Conservation (phyloP, 2,888 invertebrate species). For the Priocnemis perturbator region DNA sequence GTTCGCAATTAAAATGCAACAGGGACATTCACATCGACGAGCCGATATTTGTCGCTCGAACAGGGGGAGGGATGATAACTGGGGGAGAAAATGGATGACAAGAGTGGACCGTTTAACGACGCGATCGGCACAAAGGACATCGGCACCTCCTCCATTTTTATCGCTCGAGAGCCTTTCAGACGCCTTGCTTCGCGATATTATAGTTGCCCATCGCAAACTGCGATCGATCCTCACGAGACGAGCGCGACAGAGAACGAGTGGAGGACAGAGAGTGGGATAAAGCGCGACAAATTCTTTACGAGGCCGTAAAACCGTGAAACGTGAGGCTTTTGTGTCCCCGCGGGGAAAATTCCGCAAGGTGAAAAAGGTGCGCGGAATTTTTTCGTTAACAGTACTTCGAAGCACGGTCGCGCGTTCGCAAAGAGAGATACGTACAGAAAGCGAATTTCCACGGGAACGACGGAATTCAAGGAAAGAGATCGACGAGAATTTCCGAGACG, state of each 20-base stretch:
- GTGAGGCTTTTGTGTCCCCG: no score
- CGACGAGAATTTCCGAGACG: no score
- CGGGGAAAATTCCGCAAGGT: no score
- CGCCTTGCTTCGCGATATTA: constrained; percentile 17
- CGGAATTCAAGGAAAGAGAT: no score
- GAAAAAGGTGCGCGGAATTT: no score
- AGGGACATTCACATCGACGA: constrained; percentile 51
- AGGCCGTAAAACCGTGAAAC: constrained; percentile 11
- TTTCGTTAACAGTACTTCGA: no score
- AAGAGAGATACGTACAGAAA: no score
- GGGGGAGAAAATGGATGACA: constrained; percentile 17
- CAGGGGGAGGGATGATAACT: constrained; percentile 19
- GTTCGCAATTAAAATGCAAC: constrained; percentile 61
- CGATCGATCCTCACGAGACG: no score
- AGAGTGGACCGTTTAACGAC: constrained; percentile 40
- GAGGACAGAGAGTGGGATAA: background rate
- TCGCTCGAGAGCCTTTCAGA: constrained; percentile 10
- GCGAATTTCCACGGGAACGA: no score
- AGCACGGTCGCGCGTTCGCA: no score
- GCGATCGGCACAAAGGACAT: constrained; percentile 46
- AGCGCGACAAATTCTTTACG: constrained; percentile 16
- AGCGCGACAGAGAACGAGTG: background rate
- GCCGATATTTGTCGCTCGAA: no score
- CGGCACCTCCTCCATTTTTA: constrained; percentile 30
- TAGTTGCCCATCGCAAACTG: no score